Percentiles rank a stretch among this genome's conserved stretches.
These are phyloP conservation scores for Drosophila sechellia DNA, from an alignment of 1,140 invertebrate genomes.

Conservation along the genomic window DNA sequence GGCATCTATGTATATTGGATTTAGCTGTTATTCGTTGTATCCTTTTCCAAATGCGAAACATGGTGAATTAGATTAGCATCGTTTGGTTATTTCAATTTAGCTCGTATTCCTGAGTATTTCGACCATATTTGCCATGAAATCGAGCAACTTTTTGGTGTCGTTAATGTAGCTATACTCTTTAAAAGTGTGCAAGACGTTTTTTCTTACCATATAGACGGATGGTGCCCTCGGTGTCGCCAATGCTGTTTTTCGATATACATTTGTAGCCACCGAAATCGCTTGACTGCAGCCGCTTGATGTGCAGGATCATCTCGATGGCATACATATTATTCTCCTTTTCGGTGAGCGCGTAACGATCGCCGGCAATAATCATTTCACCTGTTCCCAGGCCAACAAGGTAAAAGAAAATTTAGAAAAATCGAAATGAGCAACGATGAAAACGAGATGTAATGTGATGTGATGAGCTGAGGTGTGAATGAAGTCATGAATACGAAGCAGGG, in stretches of 20 bases:
- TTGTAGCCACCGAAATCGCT: conserved; percentile 95
- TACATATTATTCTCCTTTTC: conserved; percentile 91
- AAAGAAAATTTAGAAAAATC: conserved; percentile 2
- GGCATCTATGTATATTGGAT: no score
- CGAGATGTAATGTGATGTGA: conserved; percentile 7
- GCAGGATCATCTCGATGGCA: conserved; percentile 91
- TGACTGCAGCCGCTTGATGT: conserved; percentile 90
- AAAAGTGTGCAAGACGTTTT: neutral
- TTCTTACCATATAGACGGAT: conserved; percentile 94
- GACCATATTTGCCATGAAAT: no score
- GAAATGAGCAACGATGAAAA: conserved; percentile 31
- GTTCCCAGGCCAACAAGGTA: conserved; percentile 20
- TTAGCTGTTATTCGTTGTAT: no score
- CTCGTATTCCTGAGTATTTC: no score
- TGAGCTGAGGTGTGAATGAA: conserved; percentile 46
- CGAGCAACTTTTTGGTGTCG: no score
- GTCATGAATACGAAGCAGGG: conserved; percentile 59
- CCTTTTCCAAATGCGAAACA: no score
- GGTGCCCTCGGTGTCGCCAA: conserved; percentile 94
- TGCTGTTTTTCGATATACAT: conserved; percentile 96
- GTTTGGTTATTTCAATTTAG: no score
- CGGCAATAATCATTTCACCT: conserved; percentile 94
- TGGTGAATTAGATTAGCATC: no score
- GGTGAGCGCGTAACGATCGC: conserved; percentile 91
- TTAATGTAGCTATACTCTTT: no score